Percentiles rank a stretch among this genome's conserved stretches.
phyloP scores from a whole-genome alignment of 2,888 invertebrate genomes.

The Lithophane semibrunnea region DNA sequence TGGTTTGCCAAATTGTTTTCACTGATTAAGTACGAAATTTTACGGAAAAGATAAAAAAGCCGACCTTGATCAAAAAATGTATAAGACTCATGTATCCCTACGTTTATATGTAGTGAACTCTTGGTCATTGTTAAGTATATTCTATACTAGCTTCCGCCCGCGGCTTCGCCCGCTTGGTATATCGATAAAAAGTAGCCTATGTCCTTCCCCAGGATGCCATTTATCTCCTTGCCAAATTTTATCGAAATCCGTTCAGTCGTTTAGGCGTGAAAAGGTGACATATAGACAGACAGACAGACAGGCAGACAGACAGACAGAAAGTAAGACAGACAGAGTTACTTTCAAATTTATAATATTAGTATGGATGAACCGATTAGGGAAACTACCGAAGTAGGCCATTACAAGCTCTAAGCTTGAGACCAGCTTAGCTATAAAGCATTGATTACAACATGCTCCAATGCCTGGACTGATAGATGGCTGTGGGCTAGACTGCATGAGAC shows the following conservation, averaged over 20 bases:
- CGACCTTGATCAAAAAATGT: background rate
- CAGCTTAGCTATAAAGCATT: constrained; percentile 43
- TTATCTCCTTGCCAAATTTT: too few relatives aligned
- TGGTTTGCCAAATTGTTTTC: background rate
- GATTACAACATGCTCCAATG: constrained; percentile 42
- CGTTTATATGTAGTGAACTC: background rate
- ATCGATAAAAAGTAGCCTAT: too few relatives aligned
- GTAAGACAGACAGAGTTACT: too few relatives aligned
- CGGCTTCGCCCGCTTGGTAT: too few relatives aligned
- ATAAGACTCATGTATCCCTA: too few relatives aligned
- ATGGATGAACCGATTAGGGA: background rate
- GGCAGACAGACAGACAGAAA: too few relatives aligned
- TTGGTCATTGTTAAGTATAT: background rate
- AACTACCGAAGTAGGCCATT: constrained; percentile 4
- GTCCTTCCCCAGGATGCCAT: too few relatives aligned
- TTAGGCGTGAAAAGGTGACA: too few relatives aligned
- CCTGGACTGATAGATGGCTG: constrained; percentile 22
- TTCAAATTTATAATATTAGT: too few relatives aligned
- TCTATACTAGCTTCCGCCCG: background rate
- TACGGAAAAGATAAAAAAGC: background rate
- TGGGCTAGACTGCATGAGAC: background rate
- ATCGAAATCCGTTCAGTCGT: too few relatives aligned
- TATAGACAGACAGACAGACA: too few relatives aligned
- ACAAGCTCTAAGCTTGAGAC: constrained; percentile 18
- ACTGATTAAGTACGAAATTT: background rate